Evolutionary conservation across 2,113 vertebrate genomes (phyloP).

Genomic region (Larimichthys polyactis): DNA sequence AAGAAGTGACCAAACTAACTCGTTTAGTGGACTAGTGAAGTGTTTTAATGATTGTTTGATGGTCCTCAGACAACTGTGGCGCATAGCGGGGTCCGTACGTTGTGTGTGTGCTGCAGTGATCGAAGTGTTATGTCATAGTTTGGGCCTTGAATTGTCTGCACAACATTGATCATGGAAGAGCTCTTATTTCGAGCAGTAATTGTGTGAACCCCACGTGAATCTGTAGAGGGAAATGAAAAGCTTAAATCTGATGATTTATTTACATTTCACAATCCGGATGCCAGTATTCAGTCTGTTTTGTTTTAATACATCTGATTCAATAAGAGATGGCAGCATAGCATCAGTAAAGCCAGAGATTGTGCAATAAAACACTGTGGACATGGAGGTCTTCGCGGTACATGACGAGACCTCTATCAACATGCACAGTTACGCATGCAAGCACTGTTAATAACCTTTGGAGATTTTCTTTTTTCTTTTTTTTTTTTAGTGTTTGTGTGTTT

Average conservation of each 20-base stretch:
- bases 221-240: not conserved
- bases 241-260: conserved; percentile 2
- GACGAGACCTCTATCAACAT: conserved; percentile 35
- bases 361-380: conserved; percentile 72
- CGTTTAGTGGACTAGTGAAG: conserved; percentile 27
- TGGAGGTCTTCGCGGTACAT: not conserved
- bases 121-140: not conserved
- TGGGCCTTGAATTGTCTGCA: conserved; percentile 13
- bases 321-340: not conserved
- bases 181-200: not conserved
- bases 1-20: conserved; percentile 33
- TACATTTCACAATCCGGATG: conserved; percentile 18
- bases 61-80: not conserved
- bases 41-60: not conserved
- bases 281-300: not conserved
- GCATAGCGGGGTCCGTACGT: not conserved
- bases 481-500: conserved; percentile 19
- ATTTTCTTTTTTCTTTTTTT: conserved; percentile 3
- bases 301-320: not conserved
- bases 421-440: conserved; percentile 69
- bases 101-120: not conserved
- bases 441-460: conserved; percentile 40
- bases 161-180: not conserved
- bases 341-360: conserved; percentile 63
- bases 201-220: not conserved